These are phyloP conservation scores for Isoperla grammatica DNA, from an alignment of 2,888 invertebrate species.

Conservation along the genomic window DNA sequence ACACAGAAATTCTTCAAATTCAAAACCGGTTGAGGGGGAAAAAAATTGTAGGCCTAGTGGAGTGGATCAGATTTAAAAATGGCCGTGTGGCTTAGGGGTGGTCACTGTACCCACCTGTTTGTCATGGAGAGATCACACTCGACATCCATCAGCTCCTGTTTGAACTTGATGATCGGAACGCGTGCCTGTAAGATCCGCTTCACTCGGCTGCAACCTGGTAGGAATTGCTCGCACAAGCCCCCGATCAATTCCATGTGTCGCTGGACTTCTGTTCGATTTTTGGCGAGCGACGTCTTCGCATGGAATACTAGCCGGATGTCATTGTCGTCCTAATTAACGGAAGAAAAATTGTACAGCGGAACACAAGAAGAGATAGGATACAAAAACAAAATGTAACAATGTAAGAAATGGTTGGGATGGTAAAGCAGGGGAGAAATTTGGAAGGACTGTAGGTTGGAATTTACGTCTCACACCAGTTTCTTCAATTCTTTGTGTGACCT, in stretches of 20 bases:
- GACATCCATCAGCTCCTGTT: conserved; percentile 65
- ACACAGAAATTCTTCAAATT: too few relatives aligned
- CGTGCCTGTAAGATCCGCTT: conserved; percentile 73
- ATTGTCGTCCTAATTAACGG: conserved; percentile 38
- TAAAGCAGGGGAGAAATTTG: too few relatives aligned
- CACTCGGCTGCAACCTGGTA: conserved; percentile 67
- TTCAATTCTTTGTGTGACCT: too few relatives aligned
- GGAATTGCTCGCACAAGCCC: conserved; percentile 63
- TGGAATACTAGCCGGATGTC: conserved; percentile 54
- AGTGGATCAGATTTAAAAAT: too few relatives aligned
- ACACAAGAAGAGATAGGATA: too few relatives aligned
- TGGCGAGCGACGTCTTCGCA: conserved; percentile 52
- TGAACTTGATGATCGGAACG: conserved; percentile 85
- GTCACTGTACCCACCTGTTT: conserved; percentile 80
- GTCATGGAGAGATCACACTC: conserved; percentile 81
- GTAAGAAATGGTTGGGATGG: too few relatives aligned
- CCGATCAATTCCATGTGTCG: conserved; percentile 68
- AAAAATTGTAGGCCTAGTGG: too few relatives aligned
- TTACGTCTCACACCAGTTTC: too few relatives aligned
- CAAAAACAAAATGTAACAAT: too few relatives aligned
- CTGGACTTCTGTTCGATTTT: conserved; percentile 59
- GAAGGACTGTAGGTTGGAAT: too few relatives aligned
- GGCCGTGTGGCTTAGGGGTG: too few relatives aligned
- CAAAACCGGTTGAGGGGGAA: too few relatives aligned
- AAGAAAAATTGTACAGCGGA: conserved; percentile 22